Conservation (phyloP, 2,797 vertebrate species). For the Danio tinwini region DNA sequence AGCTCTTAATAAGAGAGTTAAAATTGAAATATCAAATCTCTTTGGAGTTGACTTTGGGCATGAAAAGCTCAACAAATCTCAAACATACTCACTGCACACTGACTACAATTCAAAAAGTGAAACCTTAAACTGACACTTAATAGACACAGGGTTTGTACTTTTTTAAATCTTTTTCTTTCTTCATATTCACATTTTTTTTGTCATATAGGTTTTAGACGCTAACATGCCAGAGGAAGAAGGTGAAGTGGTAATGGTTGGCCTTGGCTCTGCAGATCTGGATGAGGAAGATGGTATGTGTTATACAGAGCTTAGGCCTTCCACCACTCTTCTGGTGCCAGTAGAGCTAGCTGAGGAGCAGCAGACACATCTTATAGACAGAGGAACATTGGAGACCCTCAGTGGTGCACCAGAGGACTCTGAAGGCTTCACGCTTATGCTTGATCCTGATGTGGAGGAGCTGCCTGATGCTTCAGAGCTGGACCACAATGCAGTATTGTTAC, state of each 20-base stretch:
- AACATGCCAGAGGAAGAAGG: constrained; percentile 63
- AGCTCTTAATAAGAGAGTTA: no score
- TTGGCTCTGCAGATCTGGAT: constrained; percentile 70
- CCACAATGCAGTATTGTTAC: constrained; percentile 60
- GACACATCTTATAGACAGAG: constrained; percentile 68
- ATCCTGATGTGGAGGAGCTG: constrained; percentile 79
- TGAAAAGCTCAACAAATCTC: no score
- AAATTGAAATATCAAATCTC: no score
- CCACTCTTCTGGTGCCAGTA: constrained; percentile 78
- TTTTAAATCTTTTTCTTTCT: background rate
- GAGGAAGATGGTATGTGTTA: constrained; percentile 70
- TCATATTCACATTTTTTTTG: background rate
- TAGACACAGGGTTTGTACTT: no score
- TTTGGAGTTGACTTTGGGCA: no score
- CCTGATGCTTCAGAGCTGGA: constrained; percentile 36
- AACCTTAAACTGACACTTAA: no score
- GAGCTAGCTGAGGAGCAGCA: constrained; percentile 79
- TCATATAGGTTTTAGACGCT: constrained; percentile 66
- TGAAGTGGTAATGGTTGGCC: constrained; percentile 77
- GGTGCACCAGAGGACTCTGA: constrained; percentile 69
- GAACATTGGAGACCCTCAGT: constrained; percentile 64
- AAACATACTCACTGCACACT: no score
- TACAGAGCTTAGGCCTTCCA: constrained; percentile 78
- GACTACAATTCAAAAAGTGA: no score
- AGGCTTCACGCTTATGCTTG: constrained; percentile 88